Evolutionary conservation across 2,113 vertebrate genomes (phyloP).

Genomic region (Hippocampus comes): DNA sequence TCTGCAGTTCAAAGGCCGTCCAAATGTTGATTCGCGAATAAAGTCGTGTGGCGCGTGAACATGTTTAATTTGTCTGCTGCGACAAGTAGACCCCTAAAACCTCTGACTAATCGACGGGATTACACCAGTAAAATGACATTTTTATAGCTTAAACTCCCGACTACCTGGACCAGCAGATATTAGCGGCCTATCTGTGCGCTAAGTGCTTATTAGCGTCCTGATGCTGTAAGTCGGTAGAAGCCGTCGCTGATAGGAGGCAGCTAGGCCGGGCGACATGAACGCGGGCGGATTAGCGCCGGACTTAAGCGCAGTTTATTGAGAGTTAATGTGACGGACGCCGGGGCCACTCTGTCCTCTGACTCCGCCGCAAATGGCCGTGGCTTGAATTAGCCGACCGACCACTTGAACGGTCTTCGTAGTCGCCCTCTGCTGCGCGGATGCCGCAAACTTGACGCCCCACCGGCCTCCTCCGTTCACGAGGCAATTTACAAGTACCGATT

Average conservation of each 20-base stretch:
- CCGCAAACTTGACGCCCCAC: too few species aligned
- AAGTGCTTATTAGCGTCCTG: constrained; percentile 71
- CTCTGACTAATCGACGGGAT: constrained; percentile 74
- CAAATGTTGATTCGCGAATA: background rate
- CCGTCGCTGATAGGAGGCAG: constrained; percentile 58
- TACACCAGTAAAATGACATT: constrained; percentile 71
- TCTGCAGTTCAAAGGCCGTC: background rate
- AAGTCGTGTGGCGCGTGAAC: background rate
- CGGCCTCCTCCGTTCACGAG: too few species aligned
- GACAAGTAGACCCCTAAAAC: constrained; percentile 61
- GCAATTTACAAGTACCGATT: too few species aligned
- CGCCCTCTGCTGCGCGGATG: background rate
- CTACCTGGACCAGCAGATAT: constrained; percentile 71
- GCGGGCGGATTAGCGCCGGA: constrained; percentile 76
- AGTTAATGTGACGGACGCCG: constrained; percentile 46
- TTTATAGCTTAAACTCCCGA: constrained; percentile 67
- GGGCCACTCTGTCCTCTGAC: constrained; percentile 50
- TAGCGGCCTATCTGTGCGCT: constrained; percentile 71
- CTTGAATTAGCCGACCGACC: background rate
- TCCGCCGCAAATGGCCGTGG: constrained; percentile 40
- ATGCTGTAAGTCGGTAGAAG: constrained; percentile 66
- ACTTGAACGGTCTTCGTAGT: background rate
- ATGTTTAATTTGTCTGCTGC: constrained; percentile 8
- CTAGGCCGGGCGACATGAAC: constrained; percentile 52
- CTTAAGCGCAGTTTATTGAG: constrained; percentile 73